Evolutionary conservation across 2,113 vertebrate species (phyloP), one percentile per base, ranked within the genome.

Genomic region (Microcebus lehilahytsara): DNA sequence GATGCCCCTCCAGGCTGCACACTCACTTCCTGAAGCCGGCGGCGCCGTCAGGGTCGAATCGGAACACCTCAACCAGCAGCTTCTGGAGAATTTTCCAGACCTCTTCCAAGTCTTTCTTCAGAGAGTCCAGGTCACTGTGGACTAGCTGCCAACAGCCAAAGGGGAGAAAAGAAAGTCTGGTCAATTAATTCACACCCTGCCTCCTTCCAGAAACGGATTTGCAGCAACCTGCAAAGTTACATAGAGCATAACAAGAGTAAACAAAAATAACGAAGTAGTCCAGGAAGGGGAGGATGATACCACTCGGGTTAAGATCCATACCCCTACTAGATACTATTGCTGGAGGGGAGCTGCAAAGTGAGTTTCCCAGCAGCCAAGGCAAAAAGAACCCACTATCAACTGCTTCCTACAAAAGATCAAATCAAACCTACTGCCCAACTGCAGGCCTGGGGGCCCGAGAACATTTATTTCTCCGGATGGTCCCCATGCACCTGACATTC

Each of bases 21-120:
- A 13, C 89, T 80, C 66, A 98, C 98, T 96, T 99, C 77, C 96
- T 98, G 69, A 98, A 98, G 84, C 98, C 96, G 0, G 98, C 97
- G 0, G 98, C 97, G 0, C n/a, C 84, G 69, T 98, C 98, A 0
- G 98, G 97, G 3, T 98, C 90, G 0, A 98, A 98, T 20, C 85
- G 83, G 37, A 95, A 93, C 11, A 97, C 95, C 40, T 98, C 97
- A 0, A 91, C 67, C 91, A 98, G 88, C 85, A 97, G 97, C 78
- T 97, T 98, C 92, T 95, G 96, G 49, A 98, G 46, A 34, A 97
- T 11, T 64, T 72, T 94, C 98, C 98, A 98, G 13, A 98, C 19
- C 13, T 98, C 96, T 5, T 98, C 97, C 91, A 98, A 58, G 56
- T 98, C 97, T 25, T 56, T 97, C 96, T 98, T 97, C 53, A 99